Conservation (phyloP, 2,797 vertebrate genomes). For the Sebastes kiyomatsui region DNA sequence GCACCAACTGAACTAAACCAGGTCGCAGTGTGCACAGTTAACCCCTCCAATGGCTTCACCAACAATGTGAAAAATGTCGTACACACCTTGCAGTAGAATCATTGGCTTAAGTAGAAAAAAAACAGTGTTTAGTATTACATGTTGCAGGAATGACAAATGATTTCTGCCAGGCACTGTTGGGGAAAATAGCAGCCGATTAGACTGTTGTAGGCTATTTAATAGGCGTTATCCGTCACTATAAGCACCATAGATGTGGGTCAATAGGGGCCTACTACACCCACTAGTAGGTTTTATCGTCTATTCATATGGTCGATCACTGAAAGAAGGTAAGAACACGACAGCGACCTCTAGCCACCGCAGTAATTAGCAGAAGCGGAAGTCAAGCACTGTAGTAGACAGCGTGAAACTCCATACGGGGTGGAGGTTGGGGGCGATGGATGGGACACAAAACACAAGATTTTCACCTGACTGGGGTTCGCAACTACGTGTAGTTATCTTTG, state of each 20-base stretch:
- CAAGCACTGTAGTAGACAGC: not conserved
- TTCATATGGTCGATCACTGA: too few species aligned
- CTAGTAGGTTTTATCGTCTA: not conserved
- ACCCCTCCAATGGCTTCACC: not conserved
- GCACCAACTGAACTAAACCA: constrained; percentile 20
- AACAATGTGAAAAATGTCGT: not conserved
- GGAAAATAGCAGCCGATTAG: not conserved
- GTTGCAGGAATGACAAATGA: not conserved
- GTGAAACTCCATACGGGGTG: not conserved
- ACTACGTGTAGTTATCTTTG: not conserved
- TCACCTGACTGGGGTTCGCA: too few species aligned
- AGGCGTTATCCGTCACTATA: not conserved
- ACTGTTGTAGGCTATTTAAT: not conserved
- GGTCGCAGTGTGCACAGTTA: not conserved
- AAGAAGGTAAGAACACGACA: not conserved
- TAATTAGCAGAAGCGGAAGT: not conserved
- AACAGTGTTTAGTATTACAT: not conserved
- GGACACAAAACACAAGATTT: too few species aligned
- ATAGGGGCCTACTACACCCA: not conserved
- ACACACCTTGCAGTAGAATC: not conserved
- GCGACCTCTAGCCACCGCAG: not conserved
- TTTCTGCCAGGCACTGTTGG: not conserved
- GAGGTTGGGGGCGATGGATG: not conserved
- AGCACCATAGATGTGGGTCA: not conserved
- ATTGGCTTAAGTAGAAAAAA: not conserved